Evolutionary conservation across 1,140 invertebrate species (phyloP).

Genomic region (Apis laboriosa): DNA sequence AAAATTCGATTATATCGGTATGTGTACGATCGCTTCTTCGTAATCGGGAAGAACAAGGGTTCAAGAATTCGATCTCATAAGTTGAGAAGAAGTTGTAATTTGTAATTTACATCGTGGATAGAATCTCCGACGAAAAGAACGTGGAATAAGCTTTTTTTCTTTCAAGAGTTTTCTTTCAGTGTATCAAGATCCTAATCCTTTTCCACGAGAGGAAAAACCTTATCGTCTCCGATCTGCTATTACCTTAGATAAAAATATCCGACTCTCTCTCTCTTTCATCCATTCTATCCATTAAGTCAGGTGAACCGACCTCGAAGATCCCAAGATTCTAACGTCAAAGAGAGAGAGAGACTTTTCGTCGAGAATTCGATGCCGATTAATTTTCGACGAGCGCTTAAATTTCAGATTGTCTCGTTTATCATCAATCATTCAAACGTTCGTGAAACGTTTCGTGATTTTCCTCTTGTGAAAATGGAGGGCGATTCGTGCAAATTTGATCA

Average conservation of each 20-base stretch:
- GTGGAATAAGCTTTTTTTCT: no score
- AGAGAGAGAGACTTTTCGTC: neutral
- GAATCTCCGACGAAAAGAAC: no score
- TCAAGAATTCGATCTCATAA: no score
- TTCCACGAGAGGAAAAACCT: neutral
- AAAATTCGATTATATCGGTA: no score
- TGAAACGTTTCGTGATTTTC: neutral
- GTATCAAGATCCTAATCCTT: neutral
- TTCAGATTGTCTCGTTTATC: neutral
- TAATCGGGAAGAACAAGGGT: no score
- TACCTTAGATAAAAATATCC: neutral
- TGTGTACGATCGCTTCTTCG: no score
- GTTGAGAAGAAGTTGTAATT: no score
- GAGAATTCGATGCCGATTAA: neutral
- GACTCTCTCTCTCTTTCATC: neutral
- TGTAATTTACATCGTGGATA: no score
- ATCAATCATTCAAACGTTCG: neutral
- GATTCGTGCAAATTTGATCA: neutral
- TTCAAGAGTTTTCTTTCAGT: neutral
- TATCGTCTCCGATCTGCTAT: neutral
- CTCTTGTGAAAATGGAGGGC: no score
- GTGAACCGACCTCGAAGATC: neutral
- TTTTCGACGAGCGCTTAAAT: conserved; percentile 9
- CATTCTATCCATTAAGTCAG: neutral
- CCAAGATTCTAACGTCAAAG: neutral